Evolutionary conservation across 2,888 invertebrate genomes (phyloP).

Genomic region (Pilophorus perplexus): DNA sequence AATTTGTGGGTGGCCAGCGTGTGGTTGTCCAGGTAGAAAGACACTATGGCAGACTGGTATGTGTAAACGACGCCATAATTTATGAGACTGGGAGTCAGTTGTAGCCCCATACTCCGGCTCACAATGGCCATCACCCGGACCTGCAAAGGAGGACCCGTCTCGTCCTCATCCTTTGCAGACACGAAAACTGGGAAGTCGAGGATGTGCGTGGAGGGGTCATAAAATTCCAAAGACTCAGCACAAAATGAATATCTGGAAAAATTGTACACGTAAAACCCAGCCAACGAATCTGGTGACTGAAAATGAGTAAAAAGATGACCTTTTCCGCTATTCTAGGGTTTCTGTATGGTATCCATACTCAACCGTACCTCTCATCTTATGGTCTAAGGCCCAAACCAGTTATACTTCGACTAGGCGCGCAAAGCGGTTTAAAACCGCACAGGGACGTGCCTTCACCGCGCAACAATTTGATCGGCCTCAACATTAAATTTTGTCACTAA

Average conservation of each 20-base stretch:
- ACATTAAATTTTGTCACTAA: no score
- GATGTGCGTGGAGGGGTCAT: slow-evolving; percentile 36
- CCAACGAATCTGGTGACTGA: no score
- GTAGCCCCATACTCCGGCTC: slow-evolving; percentile 42
- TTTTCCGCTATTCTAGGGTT: no score
- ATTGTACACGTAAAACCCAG: no score
- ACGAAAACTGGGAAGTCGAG: slow-evolving; percentile 44
- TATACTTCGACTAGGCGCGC: no score
- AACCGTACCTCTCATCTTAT: no score
- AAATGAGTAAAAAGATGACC: no score
- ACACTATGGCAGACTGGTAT: slow-evolving; percentile 42
- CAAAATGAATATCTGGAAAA: slow-evolving; percentile 41
- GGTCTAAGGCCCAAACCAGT: no score
- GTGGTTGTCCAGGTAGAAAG: slow-evolving; percentile 43
- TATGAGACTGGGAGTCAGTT: slow-evolving; percentile 39
- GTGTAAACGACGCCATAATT: slow-evolving; percentile 46
- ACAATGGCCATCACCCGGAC: slow-evolving; percentile 43
- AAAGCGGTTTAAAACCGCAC: no score
- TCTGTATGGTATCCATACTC: no score
- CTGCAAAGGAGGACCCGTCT: slow-evolving; percentile 27
- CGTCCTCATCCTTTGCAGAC: slow-evolving; percentile 19
- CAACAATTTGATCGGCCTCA: no score
- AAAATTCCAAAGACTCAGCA: slow-evolving; percentile 39
- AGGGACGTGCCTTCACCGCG: no score
- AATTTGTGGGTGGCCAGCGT: slow-evolving; percentile 39